These are phyloP conservation scores for Poeciliopsis presidionis DNA, from an alignment of 2,797 vertebrate species.

Conservation along the genomic window DNA sequence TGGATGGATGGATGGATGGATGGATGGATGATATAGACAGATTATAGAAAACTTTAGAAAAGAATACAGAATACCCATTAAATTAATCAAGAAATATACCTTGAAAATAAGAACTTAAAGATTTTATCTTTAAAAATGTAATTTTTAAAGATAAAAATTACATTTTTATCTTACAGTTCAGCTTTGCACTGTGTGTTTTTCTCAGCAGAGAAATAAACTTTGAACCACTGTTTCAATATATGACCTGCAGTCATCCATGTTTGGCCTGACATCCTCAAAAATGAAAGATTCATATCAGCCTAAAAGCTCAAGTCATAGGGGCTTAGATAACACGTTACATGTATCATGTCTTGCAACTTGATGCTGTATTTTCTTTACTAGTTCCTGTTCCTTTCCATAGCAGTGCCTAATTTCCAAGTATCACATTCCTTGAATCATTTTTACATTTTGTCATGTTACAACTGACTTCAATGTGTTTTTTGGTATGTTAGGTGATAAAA, in stretches of 20 bases:
- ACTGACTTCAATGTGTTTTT: neutral
- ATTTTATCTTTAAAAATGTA: neutral
- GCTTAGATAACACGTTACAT: neutral
- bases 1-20: neutral
- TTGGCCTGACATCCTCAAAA: neutral
- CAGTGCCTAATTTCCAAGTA: neutral
- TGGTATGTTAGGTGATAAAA: neutral
- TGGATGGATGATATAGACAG: neutral
- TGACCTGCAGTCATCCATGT: neutral
- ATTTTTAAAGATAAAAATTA: neutral
- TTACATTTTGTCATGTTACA: neutral
- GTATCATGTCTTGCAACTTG: neutral
- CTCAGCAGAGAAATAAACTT: neutral
- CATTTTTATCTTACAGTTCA: neutral
- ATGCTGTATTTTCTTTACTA: neutral
- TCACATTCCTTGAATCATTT: neutral
- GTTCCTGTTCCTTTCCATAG: neutral
- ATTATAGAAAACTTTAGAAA: neutral
- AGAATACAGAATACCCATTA: too few relatives aligned
- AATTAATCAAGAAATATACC: neutral
- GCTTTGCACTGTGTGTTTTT: neutral
- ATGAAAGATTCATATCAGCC: neutral
- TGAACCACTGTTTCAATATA: neutral
- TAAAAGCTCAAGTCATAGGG: neutral
- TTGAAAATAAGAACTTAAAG: neutral